These are phyloP conservation scores for Arremon aurantiirostris DNA, from an alignment of 2,797 vertebrate genomes.

Conservation along the genomic window DNA sequence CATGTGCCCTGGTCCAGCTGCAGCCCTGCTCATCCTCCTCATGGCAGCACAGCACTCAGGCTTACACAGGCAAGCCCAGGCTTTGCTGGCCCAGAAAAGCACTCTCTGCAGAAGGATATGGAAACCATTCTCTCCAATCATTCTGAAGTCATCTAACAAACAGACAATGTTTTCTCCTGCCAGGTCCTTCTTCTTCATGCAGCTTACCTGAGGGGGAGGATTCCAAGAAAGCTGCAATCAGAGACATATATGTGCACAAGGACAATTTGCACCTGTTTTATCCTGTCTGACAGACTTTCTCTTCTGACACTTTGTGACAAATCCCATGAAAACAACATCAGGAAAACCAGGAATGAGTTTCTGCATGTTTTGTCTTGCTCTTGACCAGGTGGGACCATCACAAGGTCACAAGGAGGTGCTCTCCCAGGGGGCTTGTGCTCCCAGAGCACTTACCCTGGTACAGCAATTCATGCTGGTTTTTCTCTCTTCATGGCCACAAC, in stretches of 20 bases:
- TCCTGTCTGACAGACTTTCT: not conserved
- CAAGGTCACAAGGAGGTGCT: not conserved
- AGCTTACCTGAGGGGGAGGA: conserved; percentile 71
- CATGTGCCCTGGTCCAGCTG: not conserved
- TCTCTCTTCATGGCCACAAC: not conserved
- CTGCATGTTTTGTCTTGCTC: not conserved
- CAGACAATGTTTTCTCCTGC: conserved; percentile 75
- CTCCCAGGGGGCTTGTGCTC: not conserved
- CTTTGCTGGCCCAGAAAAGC: not conserved
- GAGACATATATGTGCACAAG: not conserved
- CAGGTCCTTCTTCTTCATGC: conserved; percentile 71
- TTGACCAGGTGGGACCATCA: not conserved
- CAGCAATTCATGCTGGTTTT: not conserved
- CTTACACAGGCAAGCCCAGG: not conserved
- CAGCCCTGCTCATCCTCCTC: not conserved
- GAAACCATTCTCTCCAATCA: conserved; percentile 82
- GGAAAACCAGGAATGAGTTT: not conserved
- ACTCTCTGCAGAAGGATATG: conserved; percentile 78
- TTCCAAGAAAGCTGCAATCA: conserved; percentile 6
- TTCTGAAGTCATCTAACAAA: conserved; percentile 85
- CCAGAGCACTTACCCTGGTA: not conserved
- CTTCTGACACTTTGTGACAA: not conserved
- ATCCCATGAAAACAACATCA: not conserved
- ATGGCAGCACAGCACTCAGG: not conserved
- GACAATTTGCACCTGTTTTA: not conserved